Evolutionary conservation across 2,888 invertebrate species (phyloP), one percentile per base, ranked within the genome.

Genomic region (Drosophila neonasuta): DNA sequence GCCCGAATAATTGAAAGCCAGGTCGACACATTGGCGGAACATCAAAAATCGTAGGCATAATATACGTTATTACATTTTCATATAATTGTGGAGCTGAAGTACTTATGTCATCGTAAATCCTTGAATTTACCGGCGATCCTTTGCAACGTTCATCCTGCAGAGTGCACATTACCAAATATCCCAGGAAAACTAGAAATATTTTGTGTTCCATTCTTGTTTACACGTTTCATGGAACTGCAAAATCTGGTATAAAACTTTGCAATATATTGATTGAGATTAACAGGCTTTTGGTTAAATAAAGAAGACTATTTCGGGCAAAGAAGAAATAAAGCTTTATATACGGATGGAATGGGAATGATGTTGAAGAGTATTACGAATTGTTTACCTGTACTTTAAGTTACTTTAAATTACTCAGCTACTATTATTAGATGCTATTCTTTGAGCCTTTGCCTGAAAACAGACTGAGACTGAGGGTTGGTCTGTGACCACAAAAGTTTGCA

Each of bases 401-500:
- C 8, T 41, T 41, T 15, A 41, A 15, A 41, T 15, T 41, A 1
- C 39, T 41, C 39, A 8, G 13, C 39, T 7, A 15, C 39, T 41
- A 41, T 41, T 20, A 11, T 34, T 57, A 58, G 24, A 34, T 39
- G 39, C 6, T 24, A 24, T 24, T 24, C 24, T 24, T 24, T 6
- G 24, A 24, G 24, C 24, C 24, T 30, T 9, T 36, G 61, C 56
- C 59, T 57, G 52, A 36, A 17, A 13, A 13, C 52, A 44, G 54
- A 34, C 20, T 13, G 17, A 32, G 44, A 45, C 20, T 32, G 20
- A 10, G 3, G 32, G 29, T 39, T 50, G 30, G 66, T 17, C 42
- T 48, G 30, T 30, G 61, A 57, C 74, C 81, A 50, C 78, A 80
- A 65, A 69, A 80, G 57, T 74, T 74, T 71, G 45, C 52, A 20